Evolutionary conservation across 1,140 invertebrate genomes (phyloP).

Genomic region (Bombus turneri): DNA sequence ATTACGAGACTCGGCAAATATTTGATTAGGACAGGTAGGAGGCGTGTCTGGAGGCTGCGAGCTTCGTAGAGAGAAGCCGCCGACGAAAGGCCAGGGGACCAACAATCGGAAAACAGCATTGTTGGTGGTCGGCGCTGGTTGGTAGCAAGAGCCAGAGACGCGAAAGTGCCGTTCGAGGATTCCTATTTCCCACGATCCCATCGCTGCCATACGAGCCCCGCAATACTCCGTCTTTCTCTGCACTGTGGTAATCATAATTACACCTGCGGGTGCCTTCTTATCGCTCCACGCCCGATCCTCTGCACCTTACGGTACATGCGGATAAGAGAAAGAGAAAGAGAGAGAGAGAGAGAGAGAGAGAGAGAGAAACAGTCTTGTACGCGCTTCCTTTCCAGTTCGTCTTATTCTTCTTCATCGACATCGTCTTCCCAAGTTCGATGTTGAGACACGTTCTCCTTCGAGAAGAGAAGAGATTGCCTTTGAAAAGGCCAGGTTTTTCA

Average conservation of each 20-base stretch:
- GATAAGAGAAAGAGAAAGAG: background rate
- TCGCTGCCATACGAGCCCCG: slow-evolving; percentile 78
- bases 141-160: slow-evolving; percentile 66
- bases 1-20: slow-evolving; percentile 24
- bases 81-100: slow-evolving; percentile 66
- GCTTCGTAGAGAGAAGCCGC: slow-evolving; percentile 8
- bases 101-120: slow-evolving; percentile 74
- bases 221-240: slow-evolving; percentile 76
- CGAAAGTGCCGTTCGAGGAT: slow-evolving; percentile 80
- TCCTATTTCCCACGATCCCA: slow-evolving; percentile 79
- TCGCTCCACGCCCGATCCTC: slow-evolving; percentile 67
- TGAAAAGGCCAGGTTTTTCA: background rate
- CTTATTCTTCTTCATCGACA: background rate
- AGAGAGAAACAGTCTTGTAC: background rate
- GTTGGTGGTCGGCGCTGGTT: slow-evolving; percentile 61
- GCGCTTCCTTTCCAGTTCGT: slow-evolving; percentile 17
- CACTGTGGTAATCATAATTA: slow-evolving; percentile 80
- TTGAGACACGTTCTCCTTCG: background rate
- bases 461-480: background rate
- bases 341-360: background rate
- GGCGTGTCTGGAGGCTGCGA: background rate
- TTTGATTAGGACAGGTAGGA: slow-evolving; percentile 28
- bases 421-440: background rate
- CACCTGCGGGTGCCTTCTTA: slow-evolving; percentile 80
- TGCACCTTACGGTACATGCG: slow-evolving; percentile 53